These are phyloP conservation scores for Indri indri DNA, from an alignment of 2,113 vertebrate genomes.

Conservation along the genomic window DNA sequence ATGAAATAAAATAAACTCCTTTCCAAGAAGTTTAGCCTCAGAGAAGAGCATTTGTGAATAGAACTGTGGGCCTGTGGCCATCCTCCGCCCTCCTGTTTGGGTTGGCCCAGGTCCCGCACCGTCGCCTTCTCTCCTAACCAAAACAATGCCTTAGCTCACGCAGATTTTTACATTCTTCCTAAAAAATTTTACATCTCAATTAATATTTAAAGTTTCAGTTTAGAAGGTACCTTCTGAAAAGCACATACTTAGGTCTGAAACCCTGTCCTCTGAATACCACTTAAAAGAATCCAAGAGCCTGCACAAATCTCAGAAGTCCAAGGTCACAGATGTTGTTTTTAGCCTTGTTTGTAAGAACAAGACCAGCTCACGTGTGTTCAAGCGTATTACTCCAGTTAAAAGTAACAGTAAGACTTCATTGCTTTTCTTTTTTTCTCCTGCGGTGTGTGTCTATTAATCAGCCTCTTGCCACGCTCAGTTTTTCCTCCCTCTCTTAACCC, in stretches of 20 bases:
- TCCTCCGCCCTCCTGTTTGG: background rate
- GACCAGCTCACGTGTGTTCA: background rate
- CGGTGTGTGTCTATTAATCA: background rate
- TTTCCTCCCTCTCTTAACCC: background rate
- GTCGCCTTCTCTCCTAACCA: background rate
- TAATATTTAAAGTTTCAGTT: background rate
- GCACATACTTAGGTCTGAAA: background rate
- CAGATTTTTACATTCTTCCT: background rate
- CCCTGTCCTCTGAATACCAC: background rate
- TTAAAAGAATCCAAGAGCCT: background rate
- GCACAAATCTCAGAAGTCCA: fast-evolving
- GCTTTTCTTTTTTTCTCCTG: background rate
- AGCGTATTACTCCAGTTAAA: background rate
- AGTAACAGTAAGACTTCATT: background rate
- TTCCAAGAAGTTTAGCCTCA: constrained; percentile 22
- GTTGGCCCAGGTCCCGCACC: background rate
- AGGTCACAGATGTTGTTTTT: background rate
- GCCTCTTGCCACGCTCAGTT: background rate
- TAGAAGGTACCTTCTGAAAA: background rate
- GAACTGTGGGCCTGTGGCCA: fast-evolving
- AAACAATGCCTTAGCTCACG: background rate
- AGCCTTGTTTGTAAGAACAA: background rate
- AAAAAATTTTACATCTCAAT: background rate
- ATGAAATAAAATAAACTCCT: background rate
- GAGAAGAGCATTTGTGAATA: background rate